These are phyloP conservation scores for Pandion haliaetus DNA, from an alignment of 2,113 vertebrate species.

Conservation along the genomic window DNA sequence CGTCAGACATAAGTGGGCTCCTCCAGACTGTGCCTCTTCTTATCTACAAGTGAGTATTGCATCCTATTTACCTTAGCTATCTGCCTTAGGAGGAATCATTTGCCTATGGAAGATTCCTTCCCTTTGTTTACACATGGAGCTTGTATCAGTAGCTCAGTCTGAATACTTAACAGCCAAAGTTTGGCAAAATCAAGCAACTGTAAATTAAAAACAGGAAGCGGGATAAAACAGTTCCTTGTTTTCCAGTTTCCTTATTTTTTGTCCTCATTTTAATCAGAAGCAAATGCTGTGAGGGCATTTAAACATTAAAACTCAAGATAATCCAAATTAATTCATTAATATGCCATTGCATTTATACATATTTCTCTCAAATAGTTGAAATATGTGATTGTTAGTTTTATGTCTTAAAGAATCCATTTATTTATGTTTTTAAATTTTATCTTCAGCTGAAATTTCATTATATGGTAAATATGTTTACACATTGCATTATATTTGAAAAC, in stretches of 20 bases:
- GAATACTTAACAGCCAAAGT: neutral
- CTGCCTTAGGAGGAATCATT: neutral
- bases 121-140: neutral
- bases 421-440: neutral
- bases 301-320: neutral
- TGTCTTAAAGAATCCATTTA: neutral
- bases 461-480: neutral
- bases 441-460: neutral
- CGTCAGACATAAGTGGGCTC: rapidly evolving
- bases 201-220: neutral
- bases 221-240: neutral
- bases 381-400: neutral
- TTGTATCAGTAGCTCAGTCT: neutral
- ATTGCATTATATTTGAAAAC: neutral
- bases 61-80: neutral
- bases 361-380: neutral
- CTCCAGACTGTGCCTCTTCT: neutral
- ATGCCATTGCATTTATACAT: neutral
- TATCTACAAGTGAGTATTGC: neutral
- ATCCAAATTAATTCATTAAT: neutral
- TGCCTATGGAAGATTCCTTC: neutral
- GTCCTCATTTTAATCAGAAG: neutral
- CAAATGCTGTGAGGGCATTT: neutral
- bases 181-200: neutral
- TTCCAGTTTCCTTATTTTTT: neutral